A percentile compares a stretch with the other conserved stretches of the same genome.
Evolutionary conservation across 2,113 vertebrate species (phyloP).

Genomic region (Craseonycteris thonglongyai): DNA sequence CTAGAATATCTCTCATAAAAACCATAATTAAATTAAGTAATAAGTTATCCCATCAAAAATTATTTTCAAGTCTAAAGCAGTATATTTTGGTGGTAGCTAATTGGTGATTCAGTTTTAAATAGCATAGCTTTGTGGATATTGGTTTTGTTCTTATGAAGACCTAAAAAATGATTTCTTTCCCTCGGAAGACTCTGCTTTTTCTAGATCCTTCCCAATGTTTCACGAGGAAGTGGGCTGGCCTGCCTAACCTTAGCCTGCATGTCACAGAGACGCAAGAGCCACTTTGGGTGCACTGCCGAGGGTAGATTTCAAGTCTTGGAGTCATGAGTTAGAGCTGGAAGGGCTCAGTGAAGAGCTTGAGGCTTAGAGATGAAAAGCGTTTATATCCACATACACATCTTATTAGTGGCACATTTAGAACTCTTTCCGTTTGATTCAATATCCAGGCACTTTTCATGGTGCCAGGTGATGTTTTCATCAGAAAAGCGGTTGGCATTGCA

Average conservation of each 20-base stretch:
- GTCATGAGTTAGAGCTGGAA: background rate
- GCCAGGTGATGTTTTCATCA: background rate
- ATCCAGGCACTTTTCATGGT: background rate
- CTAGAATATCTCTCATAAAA: slow-evolving; percentile 41
- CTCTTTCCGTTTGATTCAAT: background rate
- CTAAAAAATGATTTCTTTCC: background rate
- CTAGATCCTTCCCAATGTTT: background rate
- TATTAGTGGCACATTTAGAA: no score
- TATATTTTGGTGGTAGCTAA: slow-evolving; percentile 32
- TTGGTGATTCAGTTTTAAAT: background rate
- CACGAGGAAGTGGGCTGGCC: background rate
- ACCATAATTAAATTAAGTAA: slow-evolving; percentile 59
- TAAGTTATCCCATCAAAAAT: slow-evolving; percentile 34
- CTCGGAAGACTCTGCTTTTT: background rate
- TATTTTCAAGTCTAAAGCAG: slow-evolving; percentile 27
- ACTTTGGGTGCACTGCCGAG: background rate
- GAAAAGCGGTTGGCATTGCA: background rate
- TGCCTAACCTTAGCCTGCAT: background rate
- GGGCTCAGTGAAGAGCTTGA: background rate
- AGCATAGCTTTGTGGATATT: background rate
- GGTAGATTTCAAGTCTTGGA: background rate
- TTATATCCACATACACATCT: background rate
- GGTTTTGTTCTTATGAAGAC: background rate
- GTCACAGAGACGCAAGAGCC: background rate
- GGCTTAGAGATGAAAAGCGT: background rate